Conservation (phyloP, 2,797 vertebrate genomes). For the Gobionotothen gibberifrons region DNA sequence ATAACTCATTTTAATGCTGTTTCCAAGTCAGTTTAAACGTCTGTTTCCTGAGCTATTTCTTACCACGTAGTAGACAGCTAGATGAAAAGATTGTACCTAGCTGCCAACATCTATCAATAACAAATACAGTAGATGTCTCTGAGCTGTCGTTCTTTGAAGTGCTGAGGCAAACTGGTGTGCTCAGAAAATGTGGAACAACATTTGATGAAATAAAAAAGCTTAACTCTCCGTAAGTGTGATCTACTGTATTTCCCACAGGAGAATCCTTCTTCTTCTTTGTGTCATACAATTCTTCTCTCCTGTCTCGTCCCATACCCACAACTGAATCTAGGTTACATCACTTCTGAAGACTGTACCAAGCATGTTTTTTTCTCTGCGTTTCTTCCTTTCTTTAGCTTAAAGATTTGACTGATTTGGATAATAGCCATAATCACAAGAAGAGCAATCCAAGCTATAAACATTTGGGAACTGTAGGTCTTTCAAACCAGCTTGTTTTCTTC, state of each 20-base stretch:
- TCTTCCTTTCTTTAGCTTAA: background rate
- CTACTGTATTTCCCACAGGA: constrained; percentile 39
- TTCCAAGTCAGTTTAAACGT: background rate
- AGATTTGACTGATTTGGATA: background rate
- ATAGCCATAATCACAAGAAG: background rate
- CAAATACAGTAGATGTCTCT: constrained; percentile 20
- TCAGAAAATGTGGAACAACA: constrained; percentile 39
- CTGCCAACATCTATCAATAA: constrained; percentile 48
- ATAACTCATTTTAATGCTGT: constrained; percentile 14
- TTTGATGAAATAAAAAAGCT: constrained; percentile 56
- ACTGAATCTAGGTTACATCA: constrained; percentile 55
- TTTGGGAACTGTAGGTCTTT: constrained; percentile 1
- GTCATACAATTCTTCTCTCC: constrained; percentile 23
- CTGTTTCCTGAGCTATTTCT: background rate
- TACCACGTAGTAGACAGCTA: background rate
- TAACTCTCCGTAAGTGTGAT: constrained; percentile 41
- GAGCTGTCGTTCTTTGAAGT: constrained; percentile 46
- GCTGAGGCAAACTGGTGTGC: constrained; percentile 34
- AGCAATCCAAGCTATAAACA: background rate
- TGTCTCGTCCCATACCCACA: constrained; percentile 34
- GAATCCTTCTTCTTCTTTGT: constrained; percentile 19
- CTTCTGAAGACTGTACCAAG: background rate
- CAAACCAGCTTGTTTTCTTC: constrained; percentile 11
- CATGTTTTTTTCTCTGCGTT: background rate
- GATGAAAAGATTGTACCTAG: constrained; percentile 40